Evolutionary conservation across 2,113 vertebrate species (phyloP).

Genomic region (Emydura subglobosa): DNA sequence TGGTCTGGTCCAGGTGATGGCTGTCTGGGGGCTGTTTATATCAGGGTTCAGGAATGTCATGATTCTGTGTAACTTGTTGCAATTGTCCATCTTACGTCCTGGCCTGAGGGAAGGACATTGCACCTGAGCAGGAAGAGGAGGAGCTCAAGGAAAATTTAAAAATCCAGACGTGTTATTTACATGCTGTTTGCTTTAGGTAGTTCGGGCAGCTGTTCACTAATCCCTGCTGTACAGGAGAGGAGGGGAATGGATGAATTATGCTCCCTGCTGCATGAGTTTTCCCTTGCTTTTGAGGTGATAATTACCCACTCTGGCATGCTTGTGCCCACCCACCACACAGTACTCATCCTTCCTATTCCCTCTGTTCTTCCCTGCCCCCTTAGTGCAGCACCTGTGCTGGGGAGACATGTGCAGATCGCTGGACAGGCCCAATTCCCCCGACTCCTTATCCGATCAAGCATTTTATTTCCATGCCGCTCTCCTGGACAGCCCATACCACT

Average conservation of each 20-base stretch:
- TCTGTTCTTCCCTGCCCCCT: not conserved
- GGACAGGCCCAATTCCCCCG: not conserved
- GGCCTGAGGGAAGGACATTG: not conserved
- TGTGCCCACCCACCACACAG: not conserved
- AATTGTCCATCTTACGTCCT: not conserved
- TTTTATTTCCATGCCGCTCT: not conserved
- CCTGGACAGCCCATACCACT: not conserved
- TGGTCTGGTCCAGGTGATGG: not conserved
- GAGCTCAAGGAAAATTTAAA: conserved; percentile 49
- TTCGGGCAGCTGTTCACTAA: conserved; percentile 23
- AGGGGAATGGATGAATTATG: conserved; percentile 47
- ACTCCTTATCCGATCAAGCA: not conserved
- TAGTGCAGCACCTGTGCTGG: not conserved
- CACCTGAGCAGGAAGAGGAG: conserved; percentile 32
- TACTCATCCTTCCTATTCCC: not conserved
- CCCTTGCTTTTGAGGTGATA: conserved; percentile 29
- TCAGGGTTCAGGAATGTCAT: rapidly evolving
- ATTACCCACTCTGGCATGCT: conserved; percentile 12
- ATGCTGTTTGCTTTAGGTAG: conserved; percentile 36
- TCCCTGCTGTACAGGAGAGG: conserved; percentile 22
- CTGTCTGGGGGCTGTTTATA: not conserved
- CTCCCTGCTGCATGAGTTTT: conserved; percentile 2
- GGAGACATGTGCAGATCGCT: not conserved
- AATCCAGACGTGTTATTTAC: conserved; percentile 41
- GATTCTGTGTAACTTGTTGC: not conserved